Conservation (phyloP, 2,113 vertebrate genomes). For the Sula dactylatra region DNA sequence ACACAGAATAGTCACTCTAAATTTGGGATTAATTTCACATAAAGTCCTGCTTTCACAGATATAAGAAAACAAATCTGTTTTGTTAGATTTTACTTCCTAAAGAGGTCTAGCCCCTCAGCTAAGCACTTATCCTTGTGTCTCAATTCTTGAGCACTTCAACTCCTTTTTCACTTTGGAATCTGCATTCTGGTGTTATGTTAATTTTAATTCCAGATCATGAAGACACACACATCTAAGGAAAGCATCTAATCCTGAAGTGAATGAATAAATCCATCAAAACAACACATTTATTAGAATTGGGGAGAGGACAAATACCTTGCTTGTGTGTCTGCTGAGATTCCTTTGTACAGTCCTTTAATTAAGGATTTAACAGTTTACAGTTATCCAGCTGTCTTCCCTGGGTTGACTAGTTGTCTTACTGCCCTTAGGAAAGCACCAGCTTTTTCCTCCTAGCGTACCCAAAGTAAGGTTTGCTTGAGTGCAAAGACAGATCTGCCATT, state of each 20-base stretch:
- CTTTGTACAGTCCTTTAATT: conserved; percentile 64
- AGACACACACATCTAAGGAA: conserved; percentile 4
- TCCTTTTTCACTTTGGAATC: neutral
- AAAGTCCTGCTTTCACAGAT: neutral
- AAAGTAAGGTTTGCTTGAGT: neutral
- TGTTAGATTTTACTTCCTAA: neutral
- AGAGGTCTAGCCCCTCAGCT: neutral
- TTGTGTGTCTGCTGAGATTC: conserved; percentile 4
- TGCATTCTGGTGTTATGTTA: neutral
- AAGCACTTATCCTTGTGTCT: neutral
- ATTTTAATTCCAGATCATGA: conserved; percentile 16
- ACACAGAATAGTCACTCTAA: neutral
- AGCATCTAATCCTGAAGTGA: conserved; percentile 54
- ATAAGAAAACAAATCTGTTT: neutral
- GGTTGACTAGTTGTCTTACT: conserved; percentile 46
- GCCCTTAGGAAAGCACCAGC: conserved; percentile 18
- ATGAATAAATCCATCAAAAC: conserved; percentile 65
- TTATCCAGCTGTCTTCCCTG: conserved; percentile 35
- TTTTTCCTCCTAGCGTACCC: neutral
- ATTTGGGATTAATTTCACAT: neutral
- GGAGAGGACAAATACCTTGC: neutral
- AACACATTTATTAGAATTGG: conserved; percentile 62
- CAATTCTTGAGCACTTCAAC: neutral
- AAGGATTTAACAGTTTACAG: conserved; percentile 52
- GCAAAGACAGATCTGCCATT: neutral